phyloP scores from a whole-genome alignment of 2,113 vertebrate genomes.

The Neopipo cinnamomea region DNA sequence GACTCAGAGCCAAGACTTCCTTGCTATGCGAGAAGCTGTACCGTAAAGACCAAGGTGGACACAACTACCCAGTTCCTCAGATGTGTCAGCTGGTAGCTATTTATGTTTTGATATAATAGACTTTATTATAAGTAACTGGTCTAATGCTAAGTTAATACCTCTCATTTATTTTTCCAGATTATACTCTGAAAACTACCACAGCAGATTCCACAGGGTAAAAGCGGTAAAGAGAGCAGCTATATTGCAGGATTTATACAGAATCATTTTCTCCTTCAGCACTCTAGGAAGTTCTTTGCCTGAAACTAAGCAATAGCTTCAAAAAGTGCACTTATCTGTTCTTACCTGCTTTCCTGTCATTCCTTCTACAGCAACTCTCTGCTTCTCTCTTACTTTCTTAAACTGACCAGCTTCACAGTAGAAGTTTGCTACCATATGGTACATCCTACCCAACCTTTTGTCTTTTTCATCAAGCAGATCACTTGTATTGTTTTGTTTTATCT shows the following conservation, averaged over 20 bases:
- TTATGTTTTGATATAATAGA: neutral
- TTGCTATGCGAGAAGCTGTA: neutral
- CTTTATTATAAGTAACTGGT: neutral
- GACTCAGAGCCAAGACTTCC: neutral
- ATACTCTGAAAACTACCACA: neutral
- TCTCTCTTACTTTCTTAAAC: neutral
- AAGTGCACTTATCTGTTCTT: neutral
- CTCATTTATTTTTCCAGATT: constrained; percentile 12
- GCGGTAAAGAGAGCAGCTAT: neutral
- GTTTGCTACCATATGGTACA: neutral
- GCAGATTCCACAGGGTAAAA: neutral
- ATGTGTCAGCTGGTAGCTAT: neutral
- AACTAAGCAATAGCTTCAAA: neutral
- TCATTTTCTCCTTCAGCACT: neutral
- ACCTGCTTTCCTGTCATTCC: neutral
- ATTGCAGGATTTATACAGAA: neutral
- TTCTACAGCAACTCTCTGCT: neutral
- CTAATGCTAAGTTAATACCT: neutral
- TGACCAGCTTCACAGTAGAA: neutral
- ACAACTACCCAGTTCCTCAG: neutral
- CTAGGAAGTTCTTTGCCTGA: neutral
- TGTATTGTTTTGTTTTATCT: neutral
- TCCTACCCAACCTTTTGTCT: neutral
- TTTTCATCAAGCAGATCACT: neutral
- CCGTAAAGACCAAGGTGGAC: neutral